Evolutionary conservation across 2,113 vertebrate species (phyloP), one percentile per base, ranked within the genome.

Genomic region (Plecotus auritus): DNA sequence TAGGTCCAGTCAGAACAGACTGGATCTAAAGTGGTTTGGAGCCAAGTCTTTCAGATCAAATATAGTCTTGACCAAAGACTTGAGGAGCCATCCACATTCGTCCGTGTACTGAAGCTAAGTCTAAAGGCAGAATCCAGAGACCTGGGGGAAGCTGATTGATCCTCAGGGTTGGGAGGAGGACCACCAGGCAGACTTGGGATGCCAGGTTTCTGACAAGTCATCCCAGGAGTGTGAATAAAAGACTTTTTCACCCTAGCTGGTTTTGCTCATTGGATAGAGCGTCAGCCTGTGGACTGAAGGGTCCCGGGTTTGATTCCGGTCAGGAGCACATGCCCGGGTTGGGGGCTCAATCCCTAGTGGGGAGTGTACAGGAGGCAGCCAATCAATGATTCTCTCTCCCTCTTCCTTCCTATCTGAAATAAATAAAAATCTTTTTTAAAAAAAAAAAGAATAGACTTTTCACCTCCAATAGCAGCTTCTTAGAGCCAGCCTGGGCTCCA

Each of bases 101-200:
- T 85, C 37, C 26, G 3, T 26, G 9, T 2, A n/a, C 12, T 59
- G 26, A 90, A 18, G 14, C 51, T 72, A 78, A 76, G 40, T 56
- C 69, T 93, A 56, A 77, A 84, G 49, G 13, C 69, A 56, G 49
- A 93, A 7, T 40, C 28, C n/a, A 32, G 35, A 10, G 49, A 9
- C 32, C 47, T 32, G 35, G 82, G 47, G 14, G n/a, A 77, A 76
- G 51, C 17, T 11, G 45, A 9, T 7, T 1, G 8, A 56, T 47
- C 9, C 11, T 17, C 5, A 0, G 45, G 2, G 1, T 4, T 61
- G 20, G 17, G 9, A 20, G 40, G 12, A 77, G 20, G 32, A 14
- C 16, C 14, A 26, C 9, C 10, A 26, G 45, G 32, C 12, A 28
- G 35, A 84, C 22, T 51, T 78, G 40, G 42, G 30, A 49, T 23